These are phyloP conservation scores for Drosophila prostipennis DNA, from an alignment of 2,888 invertebrate species.

Conservation along the genomic window DNA sequence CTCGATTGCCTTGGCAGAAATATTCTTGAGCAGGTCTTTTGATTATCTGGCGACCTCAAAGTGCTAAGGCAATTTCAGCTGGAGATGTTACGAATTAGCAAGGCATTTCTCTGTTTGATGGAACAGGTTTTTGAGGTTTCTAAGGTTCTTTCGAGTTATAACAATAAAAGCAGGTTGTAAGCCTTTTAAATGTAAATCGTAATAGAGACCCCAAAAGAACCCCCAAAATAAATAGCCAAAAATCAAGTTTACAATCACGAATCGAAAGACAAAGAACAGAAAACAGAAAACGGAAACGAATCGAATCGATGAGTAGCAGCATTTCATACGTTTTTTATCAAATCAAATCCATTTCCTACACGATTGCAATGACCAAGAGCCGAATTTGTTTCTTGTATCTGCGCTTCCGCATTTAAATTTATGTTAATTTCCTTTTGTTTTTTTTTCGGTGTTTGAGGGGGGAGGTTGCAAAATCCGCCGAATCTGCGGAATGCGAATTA, in stretches of 20 bases:
- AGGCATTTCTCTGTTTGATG: constrained; percentile 23
- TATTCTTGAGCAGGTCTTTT: constrained; percentile 34
- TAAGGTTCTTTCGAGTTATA: constrained; percentile 15
- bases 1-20: constrained; percentile 65
- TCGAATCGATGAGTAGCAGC: constrained; percentile 36
- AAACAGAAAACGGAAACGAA: constrained; percentile 41
- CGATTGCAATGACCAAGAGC: constrained; percentile 14
- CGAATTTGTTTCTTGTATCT: constrained; percentile 46
- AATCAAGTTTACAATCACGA: constrained; percentile 45
- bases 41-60: constrained; percentile 23
- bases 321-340: constrained; percentile 16
- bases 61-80: constrained; percentile 6
- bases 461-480: constrained; percentile 35
- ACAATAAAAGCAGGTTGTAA: constrained; percentile 2
- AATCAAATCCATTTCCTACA: constrained; percentile 49
- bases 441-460: background rate
- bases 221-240: constrained; percentile 36
- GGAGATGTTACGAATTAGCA: constrained; percentile 28
- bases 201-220: constrained; percentile 26
- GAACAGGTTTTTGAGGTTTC: constrained; percentile 30
- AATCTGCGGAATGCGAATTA: constrained; percentile 33
- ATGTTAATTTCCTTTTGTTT: constrained; percentile 44
- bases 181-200: constrained; percentile 19
- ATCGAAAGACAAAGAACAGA: constrained; percentile 30
- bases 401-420: constrained; percentile 66